These are phyloP conservation scores for Tiaroga cobitis DNA, from an alignment of 2,797 vertebrate species.

Conservation along the genomic window DNA sequence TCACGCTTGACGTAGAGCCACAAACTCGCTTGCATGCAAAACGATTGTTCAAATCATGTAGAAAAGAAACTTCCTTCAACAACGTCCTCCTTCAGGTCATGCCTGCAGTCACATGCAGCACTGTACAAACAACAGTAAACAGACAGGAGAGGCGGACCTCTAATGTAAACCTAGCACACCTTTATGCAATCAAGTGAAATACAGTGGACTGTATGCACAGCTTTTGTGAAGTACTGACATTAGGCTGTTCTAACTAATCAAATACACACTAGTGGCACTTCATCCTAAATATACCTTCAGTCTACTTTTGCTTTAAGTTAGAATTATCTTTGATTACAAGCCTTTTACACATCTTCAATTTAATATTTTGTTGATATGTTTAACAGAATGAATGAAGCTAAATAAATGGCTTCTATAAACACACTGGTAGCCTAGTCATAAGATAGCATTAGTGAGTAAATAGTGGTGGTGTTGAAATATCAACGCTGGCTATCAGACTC, in stretches of 20 bases:
- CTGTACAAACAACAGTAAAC: slow-evolving; percentile 40
- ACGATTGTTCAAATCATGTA: background rate
- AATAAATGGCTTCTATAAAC: background rate
- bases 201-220: background rate
- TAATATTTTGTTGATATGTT: background rate
- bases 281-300: background rate
- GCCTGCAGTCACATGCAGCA: slow-evolving; percentile 62
- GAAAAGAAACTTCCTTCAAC: slow-evolving; percentile 20
- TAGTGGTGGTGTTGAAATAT: background rate
- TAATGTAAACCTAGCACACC: slow-evolving; percentile 66
- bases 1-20: slow-evolving; percentile 60
- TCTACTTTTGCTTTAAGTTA: too few species aligned
- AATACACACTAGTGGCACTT: background rate
- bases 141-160: slow-evolving; percentile 43
- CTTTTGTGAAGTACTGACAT: background rate
- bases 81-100: slow-evolving; percentile 65
- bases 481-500: background rate
- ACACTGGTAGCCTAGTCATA: background rate
- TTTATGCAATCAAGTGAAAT: slow-evolving; percentile 25
- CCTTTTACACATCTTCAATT: too few species aligned
- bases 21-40: slow-evolving; percentile 43
- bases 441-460: background rate
- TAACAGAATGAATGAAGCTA: background rate
- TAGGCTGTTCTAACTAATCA: background rate
- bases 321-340: too few species aligned